phyloP scores from a whole-genome alignment of 2,113 vertebrate species.

The Hyla sarda region DNA sequence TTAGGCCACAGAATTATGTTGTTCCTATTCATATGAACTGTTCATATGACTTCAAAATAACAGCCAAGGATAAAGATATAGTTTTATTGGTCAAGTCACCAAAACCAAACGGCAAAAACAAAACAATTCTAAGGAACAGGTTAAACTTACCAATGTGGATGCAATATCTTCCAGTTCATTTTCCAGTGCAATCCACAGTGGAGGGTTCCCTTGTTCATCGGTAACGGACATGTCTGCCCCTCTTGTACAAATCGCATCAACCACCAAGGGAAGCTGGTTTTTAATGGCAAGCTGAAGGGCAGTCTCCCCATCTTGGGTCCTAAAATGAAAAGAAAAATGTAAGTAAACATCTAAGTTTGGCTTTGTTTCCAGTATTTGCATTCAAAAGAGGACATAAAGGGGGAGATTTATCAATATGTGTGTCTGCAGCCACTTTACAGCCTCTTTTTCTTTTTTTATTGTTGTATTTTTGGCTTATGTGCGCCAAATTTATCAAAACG shows the following conservation, averaged over 20 bases:
- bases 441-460: too few species aligned
- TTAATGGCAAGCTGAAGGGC: conserved; percentile 94
- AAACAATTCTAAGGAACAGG: background rate
- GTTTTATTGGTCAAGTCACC: background rate
- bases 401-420: too few species aligned
- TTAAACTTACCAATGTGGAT: conserved; percentile 88
- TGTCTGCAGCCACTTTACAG: too few species aligned
- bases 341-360: background rate
- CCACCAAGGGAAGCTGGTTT: conserved; percentile 94
- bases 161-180: conserved; percentile 93
- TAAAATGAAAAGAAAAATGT: conserved; percentile 62
- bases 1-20: too few species aligned
- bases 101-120: background rate
- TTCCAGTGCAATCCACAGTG: conserved; percentile 91
- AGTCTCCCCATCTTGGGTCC: conserved; percentile 92
- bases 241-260: conserved; percentile 95
- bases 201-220: conserved; percentile 91
- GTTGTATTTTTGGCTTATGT: background rate
- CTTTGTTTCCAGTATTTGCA: background rate
- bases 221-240: conserved; percentile 97
- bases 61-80: background rate
- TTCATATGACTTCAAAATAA: background rate
- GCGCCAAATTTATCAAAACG: too few species aligned
- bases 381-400: too few species aligned
- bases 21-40: background rate